Base-by-base conservation (phyloP, 2,797 vertebrate species). In the Esox masquinongy region DNA sequence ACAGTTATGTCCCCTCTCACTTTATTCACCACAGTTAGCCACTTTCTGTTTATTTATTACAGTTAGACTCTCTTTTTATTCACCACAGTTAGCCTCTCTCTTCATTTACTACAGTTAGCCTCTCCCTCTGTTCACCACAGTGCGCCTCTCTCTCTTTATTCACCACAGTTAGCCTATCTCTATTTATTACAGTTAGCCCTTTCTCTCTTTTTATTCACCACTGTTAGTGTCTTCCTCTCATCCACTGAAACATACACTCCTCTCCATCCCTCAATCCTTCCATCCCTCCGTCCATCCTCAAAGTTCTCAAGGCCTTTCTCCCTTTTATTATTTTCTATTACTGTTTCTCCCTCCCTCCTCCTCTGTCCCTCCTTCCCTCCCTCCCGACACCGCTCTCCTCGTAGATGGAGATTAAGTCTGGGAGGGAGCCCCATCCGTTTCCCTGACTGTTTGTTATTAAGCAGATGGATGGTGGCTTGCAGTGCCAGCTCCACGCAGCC, bases 381-480 rank as follows among this genome's bases (percentile, higher is more conserved):
- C 39, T 73, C 78, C 39, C 22, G 66, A 71, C 70, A 29, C 75
- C 73, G 43, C 77, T 79, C 86, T 87, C 76, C 85, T 90, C 88
- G 92, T 91, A 94, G 93, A 94, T 94, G 93, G 93, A 94, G 94
- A 94, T 95, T 94, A 94, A 94, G 92, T 92, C 84, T 82, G 87
- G 90, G 91, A 90, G 74, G 77, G 86, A 91, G 91, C 87, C 92
- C 93, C 93, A 95, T 95, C 90, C 91, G 92, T 95, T 93, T 93
- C 93, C 88, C 87, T 94, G 94, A 94, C 94, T 94, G 94, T 94
- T 95, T 94, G 93, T 95, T 94, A 94, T 95, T 95, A 94, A 94
- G 93, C 92, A 94, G 94, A 95, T 94, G 93, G 92, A 95, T 95
- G 94, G 90, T 88, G 92, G 92, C 91, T 93, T 89, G 88, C 91